Conservation (phyloP, 2,888 invertebrate genomes). For the Baccha elongata region DNA sequence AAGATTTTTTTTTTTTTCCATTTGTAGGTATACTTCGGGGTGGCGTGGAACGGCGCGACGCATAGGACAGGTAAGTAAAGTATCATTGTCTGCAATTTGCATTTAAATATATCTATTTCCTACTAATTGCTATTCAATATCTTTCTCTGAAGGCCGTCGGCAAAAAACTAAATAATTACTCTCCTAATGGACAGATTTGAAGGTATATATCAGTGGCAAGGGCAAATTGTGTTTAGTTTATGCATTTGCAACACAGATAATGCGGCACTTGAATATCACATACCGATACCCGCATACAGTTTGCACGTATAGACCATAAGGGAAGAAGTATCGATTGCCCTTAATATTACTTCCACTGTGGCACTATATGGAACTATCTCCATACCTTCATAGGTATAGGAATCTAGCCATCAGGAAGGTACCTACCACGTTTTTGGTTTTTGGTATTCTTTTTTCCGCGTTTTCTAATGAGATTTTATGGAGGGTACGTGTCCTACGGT, state of each 20-base stretch:
- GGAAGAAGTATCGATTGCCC: slow-evolving; percentile 52
- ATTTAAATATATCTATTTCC: slow-evolving; percentile 64
- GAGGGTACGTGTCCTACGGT: slow-evolving; percentile 50
- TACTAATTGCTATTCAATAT: slow-evolving; percentile 66
- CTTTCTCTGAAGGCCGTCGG: slow-evolving; percentile 47
- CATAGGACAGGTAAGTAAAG: slow-evolving; percentile 26
- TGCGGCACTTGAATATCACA: neutral
- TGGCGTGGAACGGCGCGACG: neutral
- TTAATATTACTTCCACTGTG: slow-evolving; percentile 27
- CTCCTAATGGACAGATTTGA: slow-evolving; percentile 57
- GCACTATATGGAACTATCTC: too few relatives aligned
- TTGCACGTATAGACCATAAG: slow-evolving; percentile 25
- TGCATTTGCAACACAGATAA: slow-evolving; percentile 47
- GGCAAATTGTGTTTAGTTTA: slow-evolving; percentile 49
- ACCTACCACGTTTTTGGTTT: slow-evolving; percentile 41
- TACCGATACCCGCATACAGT: slow-evolving; percentile 1
- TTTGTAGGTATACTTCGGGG: neutral
- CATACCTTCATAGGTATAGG: neutral
- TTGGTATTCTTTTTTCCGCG: slow-evolving; percentile 26
- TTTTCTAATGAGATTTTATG: slow-evolving; percentile 62
- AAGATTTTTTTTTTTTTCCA: slow-evolving; percentile 31
- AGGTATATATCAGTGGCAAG: slow-evolving; percentile 41
- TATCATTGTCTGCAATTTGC: slow-evolving; percentile 60
- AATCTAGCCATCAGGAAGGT: slow-evolving; percentile 1
- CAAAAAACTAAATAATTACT: slow-evolving; percentile 62